These are phyloP conservation scores for Stenodema calcarata DNA, from an alignment of 2,888 invertebrate genomes.

Conservation along the genomic window DNA sequence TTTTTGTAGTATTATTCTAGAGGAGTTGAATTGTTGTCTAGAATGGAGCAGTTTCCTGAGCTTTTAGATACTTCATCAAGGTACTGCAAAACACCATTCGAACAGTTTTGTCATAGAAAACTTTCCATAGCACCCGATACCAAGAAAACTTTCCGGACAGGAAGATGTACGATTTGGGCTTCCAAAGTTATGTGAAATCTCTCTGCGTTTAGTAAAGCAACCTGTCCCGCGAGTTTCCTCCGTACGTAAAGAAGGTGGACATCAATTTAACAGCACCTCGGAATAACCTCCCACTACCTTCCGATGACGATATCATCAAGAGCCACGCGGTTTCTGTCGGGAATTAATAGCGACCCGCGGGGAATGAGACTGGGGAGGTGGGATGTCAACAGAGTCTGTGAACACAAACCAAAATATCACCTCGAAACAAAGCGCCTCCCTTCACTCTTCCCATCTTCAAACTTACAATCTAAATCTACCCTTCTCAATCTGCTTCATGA, in stretches of 20 bases:
- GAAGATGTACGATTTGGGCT: too few relatives aligned
- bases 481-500: neutral
- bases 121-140: too few relatives aligned
- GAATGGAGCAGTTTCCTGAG: too few relatives aligned
- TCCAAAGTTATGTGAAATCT: too few relatives aligned
- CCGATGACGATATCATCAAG: neutral
- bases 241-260: neutral
- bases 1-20: too few relatives aligned
- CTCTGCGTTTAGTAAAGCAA: too few relatives aligned
- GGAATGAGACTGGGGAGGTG: neutral
- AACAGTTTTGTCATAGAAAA: too few relatives aligned
- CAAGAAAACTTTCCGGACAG: too few relatives aligned
- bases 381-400: slow-evolving; percentile 16
- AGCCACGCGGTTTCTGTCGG: neutral
- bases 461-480: neutral
- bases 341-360: neutral
- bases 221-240: too few relatives aligned
- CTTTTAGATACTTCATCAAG: too few relatives aligned
- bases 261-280: neutral
- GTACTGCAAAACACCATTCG: too few relatives aligned
- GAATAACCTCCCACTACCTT: neutral
- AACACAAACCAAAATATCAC: slow-evolving; percentile 13
- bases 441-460: neutral
- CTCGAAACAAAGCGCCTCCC: neutral
- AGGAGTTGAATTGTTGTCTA: too few relatives aligned